Percentiles rank a stretch among this genome's conserved stretches.
Evolutionary conservation across 2,888 invertebrate genomes (phyloP).

Genomic region (Gonocerus acuteangulatus): DNA sequence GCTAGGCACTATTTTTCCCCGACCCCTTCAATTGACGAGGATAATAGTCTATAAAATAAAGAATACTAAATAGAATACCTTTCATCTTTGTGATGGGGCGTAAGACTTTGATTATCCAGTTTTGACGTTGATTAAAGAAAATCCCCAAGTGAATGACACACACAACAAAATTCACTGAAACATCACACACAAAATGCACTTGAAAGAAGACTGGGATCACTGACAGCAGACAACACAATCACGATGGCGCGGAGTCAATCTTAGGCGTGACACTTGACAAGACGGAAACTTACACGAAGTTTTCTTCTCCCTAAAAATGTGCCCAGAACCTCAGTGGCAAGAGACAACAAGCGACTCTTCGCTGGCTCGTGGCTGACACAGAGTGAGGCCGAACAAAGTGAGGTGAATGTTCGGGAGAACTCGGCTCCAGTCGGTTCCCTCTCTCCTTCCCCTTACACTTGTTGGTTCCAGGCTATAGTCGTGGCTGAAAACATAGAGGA

Average conservation of each 20-base stretch:
- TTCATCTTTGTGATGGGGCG: constrained; percentile 19
- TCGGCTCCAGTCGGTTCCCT: not conserved
- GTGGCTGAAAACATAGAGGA: constrained; percentile 7
- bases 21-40: no score
- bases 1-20: no score
- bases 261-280: no score
- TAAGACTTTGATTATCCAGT: constrained; percentile 21
- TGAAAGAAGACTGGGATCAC: not conserved
- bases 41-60: no score
- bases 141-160: not conserved
- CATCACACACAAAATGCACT: not conserved
- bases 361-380: no score
- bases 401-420: not conserved
- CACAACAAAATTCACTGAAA: not conserved
- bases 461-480: not conserved
- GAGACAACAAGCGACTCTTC: no score
- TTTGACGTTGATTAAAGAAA: not conserved
- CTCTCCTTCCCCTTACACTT: not conserved
- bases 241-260: no score
- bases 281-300: no score
- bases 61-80: no score
- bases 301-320: no score
- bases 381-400: not conserved
- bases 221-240: not conserved
- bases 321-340: no score